Base-by-base conservation (phyloP, 2,888 invertebrate genomes). In the Andricus quercusramuli region DNA sequence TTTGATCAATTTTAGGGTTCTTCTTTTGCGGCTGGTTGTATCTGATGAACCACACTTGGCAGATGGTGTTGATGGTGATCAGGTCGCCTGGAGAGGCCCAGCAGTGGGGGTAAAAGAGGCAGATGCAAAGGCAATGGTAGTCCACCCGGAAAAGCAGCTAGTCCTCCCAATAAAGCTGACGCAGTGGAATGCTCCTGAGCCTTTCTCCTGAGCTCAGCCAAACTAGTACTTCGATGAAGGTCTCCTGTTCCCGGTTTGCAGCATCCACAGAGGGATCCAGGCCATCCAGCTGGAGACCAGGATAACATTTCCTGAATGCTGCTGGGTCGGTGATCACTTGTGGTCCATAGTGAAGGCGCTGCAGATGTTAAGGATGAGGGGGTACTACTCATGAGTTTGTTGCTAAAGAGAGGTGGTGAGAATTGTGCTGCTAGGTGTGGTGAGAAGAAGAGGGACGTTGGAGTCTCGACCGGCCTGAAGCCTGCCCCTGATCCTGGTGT, bases 161-260 rank as follows among this genome's bases (percentile, higher is more conserved):
- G 83, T 6, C 90, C 92, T 6, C 92, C 92, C 29, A 91, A 86
- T 44, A 92, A 85, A 1, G 92, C 91, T 78, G 91, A 90, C 68
- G 98, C 98, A 1, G 98, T 98, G 1, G 98, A 97, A 93, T 99
- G 98, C 91, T 99, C 98, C 93, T 98, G 97, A 1, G 98, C 98
- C 92, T 98, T 98, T 78, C 98, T 95, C 11, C 98, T 94, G 66
- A 99, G 94, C 89, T 98, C 98, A 0, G 98, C 98, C 29, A 98
- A 97, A 92, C 98, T 98, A 87, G 97, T 96, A 84, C 84, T 91
- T 66, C 92, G 88, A 80, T 92, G 92, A 17, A 87, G 94, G 93
- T 88, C 94, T 93, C 88, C 94, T 32, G 83, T 85, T 1, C 88
- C 88, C 20, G 88, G 88, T 47, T 90, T 90, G 85, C 90, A 90